Evolutionary conservation across 2,113 vertebrate genomes (phyloP).

Genomic region (Dipodomys ordii): DNA sequence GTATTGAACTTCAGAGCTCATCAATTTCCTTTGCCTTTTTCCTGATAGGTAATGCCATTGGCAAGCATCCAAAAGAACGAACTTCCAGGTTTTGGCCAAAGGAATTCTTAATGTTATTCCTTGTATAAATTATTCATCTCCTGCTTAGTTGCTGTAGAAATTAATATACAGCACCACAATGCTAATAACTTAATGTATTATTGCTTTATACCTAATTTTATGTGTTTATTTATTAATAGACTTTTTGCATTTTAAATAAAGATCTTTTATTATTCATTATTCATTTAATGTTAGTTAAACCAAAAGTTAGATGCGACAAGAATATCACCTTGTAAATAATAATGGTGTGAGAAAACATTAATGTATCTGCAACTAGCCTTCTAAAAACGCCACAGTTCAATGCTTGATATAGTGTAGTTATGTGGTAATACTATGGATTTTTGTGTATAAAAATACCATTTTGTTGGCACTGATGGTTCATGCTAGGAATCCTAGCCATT

Average conservation of each 20-base stretch:
- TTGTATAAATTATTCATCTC: constrained; percentile 66
- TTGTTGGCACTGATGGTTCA: constrained; percentile 11
- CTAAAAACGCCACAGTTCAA: constrained; percentile 35
- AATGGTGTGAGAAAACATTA: constrained; percentile 42
- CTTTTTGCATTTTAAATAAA: constrained; percentile 79
- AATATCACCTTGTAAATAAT: constrained; percentile 71
- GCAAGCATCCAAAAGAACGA: constrained; percentile 44
- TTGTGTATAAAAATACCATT: constrained; percentile 38
- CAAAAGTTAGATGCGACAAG: constrained; percentile 58
- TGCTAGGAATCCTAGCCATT: no score
- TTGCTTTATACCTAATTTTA: constrained; percentile 68
- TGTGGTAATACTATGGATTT: constrained; percentile 52
- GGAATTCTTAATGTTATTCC: constrained; percentile 54
- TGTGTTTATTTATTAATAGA: constrained; percentile 73
- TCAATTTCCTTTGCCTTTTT: constrained; percentile 57
- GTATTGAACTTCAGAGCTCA: constrained; percentile 43
- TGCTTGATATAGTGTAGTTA: constrained; percentile 66
- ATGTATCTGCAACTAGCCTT: constrained; percentile 62
- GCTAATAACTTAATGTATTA: constrained; percentile 74
- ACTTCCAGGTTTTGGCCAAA: constrained; percentile 53
- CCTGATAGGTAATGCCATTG: constrained; percentile 53
- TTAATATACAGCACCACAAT: constrained; percentile 56
- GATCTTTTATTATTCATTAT: constrained; percentile 57
- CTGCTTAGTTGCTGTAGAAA: constrained; percentile 70
- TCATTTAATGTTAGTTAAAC: constrained; percentile 69